phyloP scores from a whole-genome alignment of 2,888 invertebrate genomes.

The Caenorhabditis drosophilae region DNA sequence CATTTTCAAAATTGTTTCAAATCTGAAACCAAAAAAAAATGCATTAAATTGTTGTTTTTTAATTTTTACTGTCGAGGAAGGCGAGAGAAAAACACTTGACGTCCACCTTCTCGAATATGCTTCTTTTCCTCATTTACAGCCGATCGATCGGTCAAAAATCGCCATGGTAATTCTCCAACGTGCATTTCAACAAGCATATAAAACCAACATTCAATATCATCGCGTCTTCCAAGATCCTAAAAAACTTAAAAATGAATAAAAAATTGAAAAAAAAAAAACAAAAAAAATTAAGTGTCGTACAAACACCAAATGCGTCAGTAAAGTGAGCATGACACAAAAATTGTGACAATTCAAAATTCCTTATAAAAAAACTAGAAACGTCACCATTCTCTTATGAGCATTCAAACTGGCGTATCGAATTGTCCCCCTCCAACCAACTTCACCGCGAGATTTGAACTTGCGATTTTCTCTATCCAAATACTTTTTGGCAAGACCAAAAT shows the following conservation, averaged over 20 bases:
- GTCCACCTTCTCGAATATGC: constrained; percentile 7
- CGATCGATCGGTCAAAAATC: constrained; percentile 43
- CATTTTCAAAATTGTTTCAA: constrained; percentile 26
- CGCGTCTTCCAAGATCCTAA: constrained; percentile 48
- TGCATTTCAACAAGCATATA: constrained; percentile 57
- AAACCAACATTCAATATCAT: constrained; percentile 57
- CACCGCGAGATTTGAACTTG: constrained; percentile 40
- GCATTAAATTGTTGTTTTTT: too few relatives aligned
- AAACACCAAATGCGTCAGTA: too few relatives aligned
- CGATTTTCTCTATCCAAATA: constrained; percentile 26
- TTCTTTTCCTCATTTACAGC: constrained; percentile 20
- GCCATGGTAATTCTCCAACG: constrained; percentile 55
- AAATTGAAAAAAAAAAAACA: too few relatives aligned
- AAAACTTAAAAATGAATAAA: too few relatives aligned
- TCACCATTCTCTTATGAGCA: constrained; percentile 45
- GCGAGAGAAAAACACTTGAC: constrained; percentile 12
- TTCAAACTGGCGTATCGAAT: constrained; percentile 54
- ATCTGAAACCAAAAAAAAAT: too few relatives aligned
- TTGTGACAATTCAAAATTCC: too few relatives aligned
- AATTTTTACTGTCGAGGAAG: constrained; percentile 25
- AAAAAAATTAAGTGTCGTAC: too few relatives aligned
- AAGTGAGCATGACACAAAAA: too few relatives aligned
- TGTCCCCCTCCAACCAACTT: constrained; percentile 58
- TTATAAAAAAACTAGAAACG: too few relatives aligned
- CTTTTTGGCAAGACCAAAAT: constrained; percentile 39